Base-by-base conservation (phyloP, 2,113 vertebrate species). In the Dissostichus mawsoni region DNA sequence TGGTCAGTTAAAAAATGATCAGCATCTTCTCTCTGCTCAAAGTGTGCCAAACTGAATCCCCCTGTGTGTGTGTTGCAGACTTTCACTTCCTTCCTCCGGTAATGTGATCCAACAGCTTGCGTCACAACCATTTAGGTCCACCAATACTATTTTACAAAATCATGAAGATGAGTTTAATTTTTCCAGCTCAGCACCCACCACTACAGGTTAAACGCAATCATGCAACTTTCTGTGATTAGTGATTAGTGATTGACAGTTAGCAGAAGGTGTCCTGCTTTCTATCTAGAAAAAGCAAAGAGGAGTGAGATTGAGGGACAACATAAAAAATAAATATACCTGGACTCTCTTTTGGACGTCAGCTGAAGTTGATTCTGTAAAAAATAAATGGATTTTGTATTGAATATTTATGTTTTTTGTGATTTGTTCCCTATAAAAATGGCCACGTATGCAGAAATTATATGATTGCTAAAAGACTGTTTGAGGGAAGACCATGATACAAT, bases 351-450 rank as follows among this genome's bases (percentile, higher is more conserved):
- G 92, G 94, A 90, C 95, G 75, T 93, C 88, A 90, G 94, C 79
- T 55, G 90, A 87, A 65, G 91, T 87, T 18, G 90, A 93, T 92
- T 96, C 95, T 96, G 94, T 45, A 95, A 96, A 94, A 92, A 94
- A 96, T 81, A 86, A 92, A 93, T 85, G 85, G 66, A 94, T 93
- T 93, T 93, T 74, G 90, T 91, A 83, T 88, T 83, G 86, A 89
- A 90, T 70, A 77, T 74, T 77, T 55, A 61, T 16, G 33, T 61
- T 73, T 55, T 25, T 29, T 76, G 45, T 64, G 50, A 59, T 56
- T 58, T 7, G 5, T 72, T 75, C 25, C 68, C 73, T 52, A 69
- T 56, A 81, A 77, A 7, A 80, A 68, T 76, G 67, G 62, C 76
- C 69, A 63, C 17, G 53, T 79, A 76, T 50, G 29, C 29, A 76